Conservation (phyloP, 1,140 invertebrate genomes). For the Nasonia vitripennis region DNA sequence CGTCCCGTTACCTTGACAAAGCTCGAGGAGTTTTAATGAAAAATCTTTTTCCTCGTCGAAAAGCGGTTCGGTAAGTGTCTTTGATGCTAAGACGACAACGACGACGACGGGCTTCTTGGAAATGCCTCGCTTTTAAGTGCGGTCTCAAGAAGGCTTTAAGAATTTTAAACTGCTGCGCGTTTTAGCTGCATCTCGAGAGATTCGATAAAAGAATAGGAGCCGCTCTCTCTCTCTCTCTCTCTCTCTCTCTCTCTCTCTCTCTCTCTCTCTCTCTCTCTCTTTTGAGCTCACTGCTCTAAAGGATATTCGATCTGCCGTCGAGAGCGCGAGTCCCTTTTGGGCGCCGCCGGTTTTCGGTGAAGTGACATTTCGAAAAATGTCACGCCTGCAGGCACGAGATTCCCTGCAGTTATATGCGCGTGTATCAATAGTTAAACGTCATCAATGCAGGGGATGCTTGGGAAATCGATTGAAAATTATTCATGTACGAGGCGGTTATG, state of each 20-base stretch:
- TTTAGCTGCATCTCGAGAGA: background rate
- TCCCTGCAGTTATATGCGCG: no score
- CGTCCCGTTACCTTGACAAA: no score
- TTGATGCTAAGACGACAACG: background rate
- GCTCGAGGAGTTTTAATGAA: background rate
- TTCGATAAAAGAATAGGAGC: slow-evolving; percentile 1
- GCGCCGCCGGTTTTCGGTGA: background rate
- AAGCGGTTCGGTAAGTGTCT: background rate
- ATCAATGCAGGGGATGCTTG: no score
- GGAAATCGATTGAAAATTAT: no score
- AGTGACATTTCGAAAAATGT: background rate
- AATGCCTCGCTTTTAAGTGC: background rate
- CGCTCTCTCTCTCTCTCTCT: background rate
- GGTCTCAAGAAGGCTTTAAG: slow-evolving; percentile 10
- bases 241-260: no score
- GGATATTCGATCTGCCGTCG: background rate
- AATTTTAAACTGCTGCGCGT: slow-evolving; percentile 4
- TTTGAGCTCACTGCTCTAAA: background rate
- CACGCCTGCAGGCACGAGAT: background rate
- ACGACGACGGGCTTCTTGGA: background rate
- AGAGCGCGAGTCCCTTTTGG: background rate
- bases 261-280: background rate
- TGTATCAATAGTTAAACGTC: no score
- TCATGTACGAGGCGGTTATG: no score
- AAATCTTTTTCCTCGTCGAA: background rate